Evolutionary conservation across 2,888 invertebrate species (phyloP).

Genomic region (Venustoraphidia nigricollis): DNA sequence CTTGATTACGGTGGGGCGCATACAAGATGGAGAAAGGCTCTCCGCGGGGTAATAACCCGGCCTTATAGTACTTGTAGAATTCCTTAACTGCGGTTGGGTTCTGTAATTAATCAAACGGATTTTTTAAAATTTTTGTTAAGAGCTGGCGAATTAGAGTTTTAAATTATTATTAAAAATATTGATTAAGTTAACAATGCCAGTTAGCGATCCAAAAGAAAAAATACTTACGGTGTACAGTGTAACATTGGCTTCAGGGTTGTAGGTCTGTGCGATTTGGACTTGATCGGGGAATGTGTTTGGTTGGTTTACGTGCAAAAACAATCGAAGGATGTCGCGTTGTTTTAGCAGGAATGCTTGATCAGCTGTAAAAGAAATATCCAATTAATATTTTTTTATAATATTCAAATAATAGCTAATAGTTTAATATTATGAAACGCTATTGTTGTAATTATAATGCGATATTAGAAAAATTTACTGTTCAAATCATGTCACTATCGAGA

Average conservation of each 20-base stretch:
- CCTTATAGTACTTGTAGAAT: constrained; percentile 35
- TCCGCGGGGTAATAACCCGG: constrained; percentile 40
- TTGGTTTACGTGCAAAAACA: constrained; percentile 19
- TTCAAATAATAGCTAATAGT: too few relatives aligned
- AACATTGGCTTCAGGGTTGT: constrained; percentile 7
- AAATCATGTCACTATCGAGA: too few relatives aligned
- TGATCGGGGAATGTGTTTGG: constrained; percentile 12
- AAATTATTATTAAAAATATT: background rate
- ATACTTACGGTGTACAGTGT: constrained; percentile 7
- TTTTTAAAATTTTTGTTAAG: constrained; percentile 21
- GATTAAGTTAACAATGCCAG: too few relatives aligned
- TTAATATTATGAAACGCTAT: too few relatives aligned
- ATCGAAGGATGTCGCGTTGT: constrained; percentile 20
- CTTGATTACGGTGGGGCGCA: constrained; percentile 43
- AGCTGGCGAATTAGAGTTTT: background rate
- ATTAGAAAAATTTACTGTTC: too few relatives aligned
- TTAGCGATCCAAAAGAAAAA: too few relatives aligned
- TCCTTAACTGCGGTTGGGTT: constrained; percentile 39
- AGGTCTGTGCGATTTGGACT: constrained; percentile 8
- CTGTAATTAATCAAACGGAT: constrained; percentile 22
- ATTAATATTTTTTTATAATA: too few relatives aligned
- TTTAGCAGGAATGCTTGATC: constrained; percentile 20
- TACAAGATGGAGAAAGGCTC: constrained; percentile 46
- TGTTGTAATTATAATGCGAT: too few relatives aligned
- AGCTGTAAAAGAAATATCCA: constrained; percentile 9